Evolutionary conservation across 2,888 invertebrate genomes (phyloP).

Genomic region (Acleris holmiana): DNA sequence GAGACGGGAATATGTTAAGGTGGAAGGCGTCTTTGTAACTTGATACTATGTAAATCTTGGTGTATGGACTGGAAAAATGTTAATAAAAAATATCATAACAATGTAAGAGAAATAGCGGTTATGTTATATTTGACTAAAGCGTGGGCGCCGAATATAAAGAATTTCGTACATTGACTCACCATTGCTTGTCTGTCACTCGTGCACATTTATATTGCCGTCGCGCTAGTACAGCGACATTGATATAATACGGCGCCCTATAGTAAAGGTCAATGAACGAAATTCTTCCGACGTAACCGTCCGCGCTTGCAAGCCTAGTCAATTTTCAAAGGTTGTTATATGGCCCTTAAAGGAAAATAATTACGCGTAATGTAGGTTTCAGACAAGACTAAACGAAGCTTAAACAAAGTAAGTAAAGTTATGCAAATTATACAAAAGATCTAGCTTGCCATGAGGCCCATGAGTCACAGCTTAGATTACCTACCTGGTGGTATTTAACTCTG

Average conservation of each 20-base stretch:
- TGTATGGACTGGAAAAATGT: conserved; percentile 76
- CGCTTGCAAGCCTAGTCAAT: no score
- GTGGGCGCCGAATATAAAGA: no score
- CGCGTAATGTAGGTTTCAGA: not conserved
- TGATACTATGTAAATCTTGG: conserved; percentile 90
- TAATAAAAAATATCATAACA: not conserved
- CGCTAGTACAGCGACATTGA: no score
- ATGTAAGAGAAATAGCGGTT: not conserved
- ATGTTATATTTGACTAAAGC: not conserved
- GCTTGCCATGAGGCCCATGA: not conserved
- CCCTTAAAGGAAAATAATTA: not conserved
- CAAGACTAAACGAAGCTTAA: not conserved
- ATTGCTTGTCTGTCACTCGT: no score
- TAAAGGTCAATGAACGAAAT: no score
- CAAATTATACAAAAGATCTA: not conserved
- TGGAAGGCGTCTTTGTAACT: conserved; percentile 91
- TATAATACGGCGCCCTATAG: no score
- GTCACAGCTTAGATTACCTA: conserved; percentile 59
- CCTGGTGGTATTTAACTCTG: conserved; percentile 83
- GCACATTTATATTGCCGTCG: no score
- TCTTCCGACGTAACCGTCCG: no score
- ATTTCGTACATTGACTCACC: no score
- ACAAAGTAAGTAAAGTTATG: not conserved
- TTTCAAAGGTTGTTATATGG: not conserved
- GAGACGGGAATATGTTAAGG: conserved; percentile 92